These are phyloP conservation scores for Macaria liturata DNA, from an alignment of 2,888 invertebrate species.

Conservation along the genomic window DNA sequence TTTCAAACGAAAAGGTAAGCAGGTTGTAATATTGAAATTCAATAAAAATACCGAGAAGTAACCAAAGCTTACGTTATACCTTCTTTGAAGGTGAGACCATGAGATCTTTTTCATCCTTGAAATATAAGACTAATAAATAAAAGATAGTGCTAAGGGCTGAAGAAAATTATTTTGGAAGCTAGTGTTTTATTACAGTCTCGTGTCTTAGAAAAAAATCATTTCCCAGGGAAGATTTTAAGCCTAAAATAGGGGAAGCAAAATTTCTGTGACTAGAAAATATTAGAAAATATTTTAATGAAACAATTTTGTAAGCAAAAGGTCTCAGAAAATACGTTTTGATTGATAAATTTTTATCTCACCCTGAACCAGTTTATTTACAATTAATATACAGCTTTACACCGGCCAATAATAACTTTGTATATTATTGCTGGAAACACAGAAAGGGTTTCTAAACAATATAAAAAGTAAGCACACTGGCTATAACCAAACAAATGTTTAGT, in stretches of 20 bases:
- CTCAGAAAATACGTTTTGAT: too few species aligned
- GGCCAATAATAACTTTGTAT: too few species aligned
- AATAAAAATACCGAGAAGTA: slow-evolving; percentile 1
- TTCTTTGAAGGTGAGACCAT: slow-evolving; percentile 1
- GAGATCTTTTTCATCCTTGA: slow-evolving; percentile 16
- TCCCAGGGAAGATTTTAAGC: too few species aligned
- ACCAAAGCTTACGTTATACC: background rate
- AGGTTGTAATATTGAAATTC: too few species aligned
- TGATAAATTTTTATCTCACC: too few species aligned
- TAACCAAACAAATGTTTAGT: slow-evolving; percentile 30
- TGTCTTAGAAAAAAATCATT: slow-evolving; percentile 1
- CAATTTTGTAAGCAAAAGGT: too few species aligned
- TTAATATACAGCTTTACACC: too few species aligned
- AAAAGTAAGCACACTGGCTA: slow-evolving; percentile 7
- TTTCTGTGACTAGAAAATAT: too few species aligned
- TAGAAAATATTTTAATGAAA: too few species aligned
- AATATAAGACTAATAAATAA: slow-evolving; percentile 24
- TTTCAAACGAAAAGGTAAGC: too few species aligned
- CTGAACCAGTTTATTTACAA: too few species aligned
- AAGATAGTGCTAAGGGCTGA: slow-evolving; percentile 9
- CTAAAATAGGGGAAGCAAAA: too few species aligned
- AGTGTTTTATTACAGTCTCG: slow-evolving; percentile 12
- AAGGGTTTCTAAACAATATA: slow-evolving; percentile 3
- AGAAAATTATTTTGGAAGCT: slow-evolving; percentile 20
- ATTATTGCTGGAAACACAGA: background rate